Percentiles rank a stretch among this genome's conserved stretches.
These are phyloP conservation scores for Sphaeridia pumilis DNA, from an alignment of 2,888 invertebrate genomes.

Conservation along the genomic window DNA sequence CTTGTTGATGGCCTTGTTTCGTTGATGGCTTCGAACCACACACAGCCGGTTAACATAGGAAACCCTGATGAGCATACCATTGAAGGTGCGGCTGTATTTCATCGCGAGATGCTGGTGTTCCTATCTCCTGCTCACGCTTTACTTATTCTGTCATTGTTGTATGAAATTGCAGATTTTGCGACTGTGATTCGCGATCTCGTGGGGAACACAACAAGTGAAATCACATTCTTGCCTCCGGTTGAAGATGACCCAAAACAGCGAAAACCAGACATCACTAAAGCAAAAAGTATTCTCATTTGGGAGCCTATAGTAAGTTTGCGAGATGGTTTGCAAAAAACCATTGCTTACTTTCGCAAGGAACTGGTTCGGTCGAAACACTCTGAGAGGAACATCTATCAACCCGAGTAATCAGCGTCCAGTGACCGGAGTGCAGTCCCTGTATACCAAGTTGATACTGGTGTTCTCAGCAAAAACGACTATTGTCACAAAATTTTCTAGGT, in stretches of 20 bases:
- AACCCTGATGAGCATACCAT: conserved; percentile 98
- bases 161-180: conserved; percentile 58
- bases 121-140: not conserved
- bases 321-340: conserved; percentile 79
- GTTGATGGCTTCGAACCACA: conserved; percentile 88
- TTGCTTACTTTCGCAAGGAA: conserved; percentile 87
- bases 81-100: conserved; percentile 47
- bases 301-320: conserved; percentile 72
- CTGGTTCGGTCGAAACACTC: conserved; percentile 48
- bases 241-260: conserved; percentile 94
- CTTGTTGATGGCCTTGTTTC: conserved; percentile 85
- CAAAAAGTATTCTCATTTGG: conserved; percentile 76
- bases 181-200: conserved; percentile 69
- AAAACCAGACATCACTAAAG: conserved; percentile 83
- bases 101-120: not conserved
- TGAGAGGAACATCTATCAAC: conserved; percentile 43
- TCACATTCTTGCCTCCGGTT: conserved; percentile 71
- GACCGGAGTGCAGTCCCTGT: too few relatives aligned
- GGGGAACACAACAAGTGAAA: conserved; percentile 66
- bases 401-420: too few relatives aligned
- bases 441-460: not conserved
- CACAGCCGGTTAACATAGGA: conserved; percentile 86
- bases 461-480: not conserved
- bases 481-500: not conserved
- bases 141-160: not conserved